These are phyloP conservation scores for Artibeus lituratus DNA, from an alignment of 2,797 vertebrate species.

Conservation along the genomic window DNA sequence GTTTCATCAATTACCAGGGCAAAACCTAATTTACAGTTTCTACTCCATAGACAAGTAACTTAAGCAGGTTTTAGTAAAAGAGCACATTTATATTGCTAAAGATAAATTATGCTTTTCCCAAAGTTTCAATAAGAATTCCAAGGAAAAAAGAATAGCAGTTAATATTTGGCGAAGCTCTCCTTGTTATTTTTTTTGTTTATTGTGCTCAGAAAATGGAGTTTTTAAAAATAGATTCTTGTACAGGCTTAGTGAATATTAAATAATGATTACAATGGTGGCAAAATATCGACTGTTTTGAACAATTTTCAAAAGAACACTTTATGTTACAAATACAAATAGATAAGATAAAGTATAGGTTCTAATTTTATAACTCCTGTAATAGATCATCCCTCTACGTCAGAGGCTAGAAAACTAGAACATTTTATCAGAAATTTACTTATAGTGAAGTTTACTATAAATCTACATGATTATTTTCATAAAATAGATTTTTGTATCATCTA, in stretches of 20 bases:
- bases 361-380: not conserved
- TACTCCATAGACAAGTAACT: not conserved
- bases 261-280: conserved; percentile 7
- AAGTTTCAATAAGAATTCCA: conserved; percentile 34
- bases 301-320: conserved; percentile 36
- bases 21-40: not conserved
- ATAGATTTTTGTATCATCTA: not conserved
- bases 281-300: conserved; percentile 24
- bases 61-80: conserved; percentile 36
- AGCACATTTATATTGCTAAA: not conserved
- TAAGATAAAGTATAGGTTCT: not conserved
- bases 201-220: not conserved
- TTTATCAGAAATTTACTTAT: not conserved
- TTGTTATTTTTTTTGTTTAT: conserved; percentile 16
- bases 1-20: not conserved
- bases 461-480: not conserved
- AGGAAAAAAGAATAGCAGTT: not conserved
- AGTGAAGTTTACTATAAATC: not conserved
- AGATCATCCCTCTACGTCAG: not conserved
- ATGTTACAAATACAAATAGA: conserved; percentile 33
- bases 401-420: not conserved
- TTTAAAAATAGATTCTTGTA: conserved; percentile 4
- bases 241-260: conserved; percentile 29
- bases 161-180: conserved; percentile 28
- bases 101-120: conserved; percentile 2